phyloP scores from a whole-genome alignment of 2,113 vertebrate genomes.

The Calyptommatus sinebrachiatus region DNA sequence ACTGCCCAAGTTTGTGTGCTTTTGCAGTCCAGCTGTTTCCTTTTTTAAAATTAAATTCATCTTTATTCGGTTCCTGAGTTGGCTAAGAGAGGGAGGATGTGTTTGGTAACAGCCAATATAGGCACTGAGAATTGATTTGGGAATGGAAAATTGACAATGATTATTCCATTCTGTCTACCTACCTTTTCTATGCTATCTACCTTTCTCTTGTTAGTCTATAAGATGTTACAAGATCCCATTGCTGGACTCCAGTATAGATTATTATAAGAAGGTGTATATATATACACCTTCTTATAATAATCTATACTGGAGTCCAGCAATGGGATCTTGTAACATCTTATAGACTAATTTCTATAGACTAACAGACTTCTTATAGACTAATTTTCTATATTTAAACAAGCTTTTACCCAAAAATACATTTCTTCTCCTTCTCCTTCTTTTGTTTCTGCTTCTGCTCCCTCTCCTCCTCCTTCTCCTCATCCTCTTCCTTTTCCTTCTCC shows the following conservation, averaged over 20 bases:
- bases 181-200: too few relatives aligned
- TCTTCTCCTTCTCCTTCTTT: background rate
- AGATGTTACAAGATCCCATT: too few relatives aligned
- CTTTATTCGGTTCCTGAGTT: slow-evolving; percentile 71
- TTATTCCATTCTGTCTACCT: background rate
- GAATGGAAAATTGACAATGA: background rate
- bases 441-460: too few relatives aligned
- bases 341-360: too few relatives aligned
- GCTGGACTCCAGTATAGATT: slow-evolving; percentile 69
- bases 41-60: slow-evolving; percentile 76
- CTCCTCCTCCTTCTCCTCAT: too few relatives aligned
- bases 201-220: too few relatives aligned
- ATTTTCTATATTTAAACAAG: background rate
- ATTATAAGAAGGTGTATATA: background rate
- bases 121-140: slow-evolving; percentile 58
- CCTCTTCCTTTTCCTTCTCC: too few relatives aligned
- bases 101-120: slow-evolving; percentile 70
- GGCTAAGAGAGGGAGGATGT: slow-evolving; percentile 67
- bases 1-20: slow-evolving; percentile 68
- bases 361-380: too few relatives aligned
- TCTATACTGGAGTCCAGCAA: slow-evolving; percentile 75
- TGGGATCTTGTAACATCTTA: too few relatives aligned
- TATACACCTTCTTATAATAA: background rate
- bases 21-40: slow-evolving; percentile 90
- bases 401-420: background rate